phyloP scores from a whole-genome alignment of 2,113 vertebrate genomes.

The Mugil cephalus region DNA sequence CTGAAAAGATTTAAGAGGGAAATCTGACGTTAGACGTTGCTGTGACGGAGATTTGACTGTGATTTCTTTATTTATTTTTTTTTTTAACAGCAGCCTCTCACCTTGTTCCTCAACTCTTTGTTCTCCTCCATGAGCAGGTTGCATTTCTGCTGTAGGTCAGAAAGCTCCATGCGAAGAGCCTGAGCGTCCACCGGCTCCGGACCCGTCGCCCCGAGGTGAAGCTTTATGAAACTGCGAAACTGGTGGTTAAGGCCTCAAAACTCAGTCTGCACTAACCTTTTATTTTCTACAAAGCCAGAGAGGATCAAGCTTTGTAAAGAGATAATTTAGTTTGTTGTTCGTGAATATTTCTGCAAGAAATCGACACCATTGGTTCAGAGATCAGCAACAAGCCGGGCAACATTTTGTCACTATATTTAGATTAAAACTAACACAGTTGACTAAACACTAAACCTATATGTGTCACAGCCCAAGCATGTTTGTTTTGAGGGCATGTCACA shows the following conservation, averaged over 20 bases:
- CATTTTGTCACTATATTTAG: no score
- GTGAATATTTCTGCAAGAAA: no score
- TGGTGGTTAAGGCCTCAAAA: conserved; percentile 80
- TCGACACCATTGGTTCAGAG: no score
- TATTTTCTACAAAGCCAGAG: not conserved
- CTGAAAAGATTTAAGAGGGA: conserved; percentile 75
- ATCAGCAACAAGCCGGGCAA: no score
- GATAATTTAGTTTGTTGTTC: no score
- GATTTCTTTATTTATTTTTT: no score
- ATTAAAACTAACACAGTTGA: no score
- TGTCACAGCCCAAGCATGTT: no score
- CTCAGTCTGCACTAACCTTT: not conserved
- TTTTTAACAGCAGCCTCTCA: conserved; percentile 69
- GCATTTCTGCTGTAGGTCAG: conserved; percentile 91
- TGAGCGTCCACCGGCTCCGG: conserved; percentile 88
- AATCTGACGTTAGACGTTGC: not conserved
- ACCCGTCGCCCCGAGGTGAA: conserved; percentile 88
- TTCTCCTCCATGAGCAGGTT: conserved; percentile 93
- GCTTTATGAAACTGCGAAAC: conserved; percentile 91
- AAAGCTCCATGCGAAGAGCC: conserved; percentile 88
- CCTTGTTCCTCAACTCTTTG: conserved; percentile 90
- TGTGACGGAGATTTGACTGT: rapidly evolving
- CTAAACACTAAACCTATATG: no score
- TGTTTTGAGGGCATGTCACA: not conserved
- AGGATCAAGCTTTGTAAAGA: no score